These are phyloP conservation scores for Pseudococcus longispinus DNA, from an alignment of 2,888 invertebrate genomes.

Conservation along the genomic window DNA sequence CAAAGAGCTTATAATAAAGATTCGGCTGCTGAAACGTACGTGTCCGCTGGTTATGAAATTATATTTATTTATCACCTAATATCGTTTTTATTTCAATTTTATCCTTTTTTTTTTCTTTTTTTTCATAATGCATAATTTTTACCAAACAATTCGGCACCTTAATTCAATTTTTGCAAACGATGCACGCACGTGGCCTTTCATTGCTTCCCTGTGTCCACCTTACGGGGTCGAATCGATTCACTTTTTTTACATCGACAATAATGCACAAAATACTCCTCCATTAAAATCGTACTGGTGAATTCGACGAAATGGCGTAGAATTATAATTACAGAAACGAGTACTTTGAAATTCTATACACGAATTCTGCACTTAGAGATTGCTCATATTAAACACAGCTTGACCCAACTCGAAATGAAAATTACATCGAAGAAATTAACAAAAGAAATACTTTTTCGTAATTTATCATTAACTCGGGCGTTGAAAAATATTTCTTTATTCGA, in stretches of 20 bases:
- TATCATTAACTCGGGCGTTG: too few species aligned
- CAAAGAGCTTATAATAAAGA: conserved; percentile 57
- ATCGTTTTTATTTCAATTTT: not conserved
- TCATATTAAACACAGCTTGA: too few species aligned
- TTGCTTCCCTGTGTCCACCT: not conserved
- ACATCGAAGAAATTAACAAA: too few species aligned
- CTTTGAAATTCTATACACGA: too few species aligned
- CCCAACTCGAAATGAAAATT: too few species aligned
- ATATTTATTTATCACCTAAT: not conserved
- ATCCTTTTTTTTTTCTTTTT: not conserved
- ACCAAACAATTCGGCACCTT: not conserved
- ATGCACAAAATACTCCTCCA: too few species aligned
- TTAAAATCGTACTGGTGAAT: too few species aligned
- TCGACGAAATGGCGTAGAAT: too few species aligned
- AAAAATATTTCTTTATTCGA: too few species aligned
- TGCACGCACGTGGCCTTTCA: not conserved
- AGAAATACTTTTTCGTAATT: too few species aligned
- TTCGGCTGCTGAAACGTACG: conserved; percentile 58
- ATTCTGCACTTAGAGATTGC: too few species aligned
- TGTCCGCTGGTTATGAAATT: conserved; percentile 13
- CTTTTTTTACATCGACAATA: not conserved
- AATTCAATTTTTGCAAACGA: not conserved
- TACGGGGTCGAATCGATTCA: not conserved
- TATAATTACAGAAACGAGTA: too few species aligned
- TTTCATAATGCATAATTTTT: not conserved